Evolutionary conservation across 2,888 invertebrate species (phyloP).

Genomic region (Parnassius orleans): DNA sequence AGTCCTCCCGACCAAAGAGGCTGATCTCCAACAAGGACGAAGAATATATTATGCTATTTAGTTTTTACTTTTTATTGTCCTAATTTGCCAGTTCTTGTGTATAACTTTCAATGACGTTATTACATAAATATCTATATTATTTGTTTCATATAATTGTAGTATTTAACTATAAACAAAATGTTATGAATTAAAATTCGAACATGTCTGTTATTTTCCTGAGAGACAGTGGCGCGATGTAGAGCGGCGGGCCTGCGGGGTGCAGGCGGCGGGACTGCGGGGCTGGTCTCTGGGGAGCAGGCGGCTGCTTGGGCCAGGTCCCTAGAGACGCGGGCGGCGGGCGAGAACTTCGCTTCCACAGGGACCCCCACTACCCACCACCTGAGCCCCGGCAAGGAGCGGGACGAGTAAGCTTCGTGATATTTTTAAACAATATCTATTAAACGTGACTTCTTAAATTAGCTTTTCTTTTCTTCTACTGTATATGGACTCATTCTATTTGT

Average conservation of each 20-base stretch:
- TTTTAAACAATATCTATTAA: slow-evolving; percentile 62
- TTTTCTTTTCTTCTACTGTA: slow-evolving; percentile 13
- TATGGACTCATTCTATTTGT: not conserved
- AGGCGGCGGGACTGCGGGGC: slow-evolving; percentile 41
- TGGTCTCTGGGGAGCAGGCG: slow-evolving; percentile 69
- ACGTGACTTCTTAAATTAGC: slow-evolving; percentile 30
- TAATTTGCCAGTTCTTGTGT: no score
- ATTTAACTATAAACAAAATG: not conserved
- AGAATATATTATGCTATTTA: no score
- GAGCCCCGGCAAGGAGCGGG: slow-evolving; percentile 47
- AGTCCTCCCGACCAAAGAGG: no score
- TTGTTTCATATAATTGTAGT: not conserved
- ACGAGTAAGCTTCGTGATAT: slow-evolving; percentile 60
- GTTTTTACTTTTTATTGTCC: no score
- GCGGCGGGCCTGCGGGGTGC: slow-evolving; percentile 28
- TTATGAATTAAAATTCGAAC: slow-evolving; percentile 71
- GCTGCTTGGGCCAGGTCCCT: slow-evolving; percentile 70
- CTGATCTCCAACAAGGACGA: no score
- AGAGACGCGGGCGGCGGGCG: slow-evolving; percentile 74
- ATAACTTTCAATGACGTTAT: no score
- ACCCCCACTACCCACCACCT: slow-evolving; percentile 56
- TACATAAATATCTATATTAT: no score
- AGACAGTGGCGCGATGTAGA: slow-evolving; percentile 39
- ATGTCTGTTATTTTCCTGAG: slow-evolving; percentile 65
- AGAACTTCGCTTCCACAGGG: slow-evolving; percentile 71